Conservation (phyloP, 2,888 invertebrate species). For the Chorisops tibialis region DNA sequence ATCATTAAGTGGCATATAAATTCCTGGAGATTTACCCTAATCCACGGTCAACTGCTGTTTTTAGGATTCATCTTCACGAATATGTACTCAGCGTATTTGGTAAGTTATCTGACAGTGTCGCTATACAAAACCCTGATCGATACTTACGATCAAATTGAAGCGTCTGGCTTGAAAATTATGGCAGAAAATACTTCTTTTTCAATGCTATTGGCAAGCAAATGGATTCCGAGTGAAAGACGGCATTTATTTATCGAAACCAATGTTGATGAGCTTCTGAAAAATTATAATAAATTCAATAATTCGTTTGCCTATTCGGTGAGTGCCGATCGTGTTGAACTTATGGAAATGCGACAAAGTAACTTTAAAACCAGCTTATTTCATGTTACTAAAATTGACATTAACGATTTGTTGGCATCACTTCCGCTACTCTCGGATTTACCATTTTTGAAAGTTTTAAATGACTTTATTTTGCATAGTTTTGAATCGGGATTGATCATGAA, state of each 20-base stretch:
- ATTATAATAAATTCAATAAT: not conserved
- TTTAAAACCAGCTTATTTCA: slow-evolving; percentile 3
- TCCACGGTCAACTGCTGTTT: slow-evolving; percentile 13
- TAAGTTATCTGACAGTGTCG: slow-evolving; percentile 6
- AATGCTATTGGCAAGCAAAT: no score
- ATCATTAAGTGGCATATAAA: not conserved
- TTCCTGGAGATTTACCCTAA: not conserved
- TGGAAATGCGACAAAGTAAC: not conserved
- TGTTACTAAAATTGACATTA: not conserved
- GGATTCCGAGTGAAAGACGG: not conserved
- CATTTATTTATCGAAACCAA: not conserved
- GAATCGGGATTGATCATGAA: not conserved
- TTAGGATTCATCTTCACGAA: slow-evolving; percentile 15
- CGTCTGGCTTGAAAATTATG: not conserved
- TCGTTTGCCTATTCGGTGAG: slow-evolving; percentile 2
- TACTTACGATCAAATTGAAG: slow-evolving; percentile 10
- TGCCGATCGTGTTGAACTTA: not conserved
- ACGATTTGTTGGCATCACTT: not conserved
- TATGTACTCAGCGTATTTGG: not conserved
- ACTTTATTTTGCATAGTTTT: not conserved
- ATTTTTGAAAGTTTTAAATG: not conserved
- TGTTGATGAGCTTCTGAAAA: not conserved
- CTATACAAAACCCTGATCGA: not conserved
- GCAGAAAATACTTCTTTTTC: not conserved
- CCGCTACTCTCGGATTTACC: not conserved